A percentile compares a stretch with the other conserved stretches of the same genome.
These are phyloP conservation scores for Diprion similis DNA, from an alignment of 1,140 invertebrate genomes.

Conservation along the genomic window DNA sequence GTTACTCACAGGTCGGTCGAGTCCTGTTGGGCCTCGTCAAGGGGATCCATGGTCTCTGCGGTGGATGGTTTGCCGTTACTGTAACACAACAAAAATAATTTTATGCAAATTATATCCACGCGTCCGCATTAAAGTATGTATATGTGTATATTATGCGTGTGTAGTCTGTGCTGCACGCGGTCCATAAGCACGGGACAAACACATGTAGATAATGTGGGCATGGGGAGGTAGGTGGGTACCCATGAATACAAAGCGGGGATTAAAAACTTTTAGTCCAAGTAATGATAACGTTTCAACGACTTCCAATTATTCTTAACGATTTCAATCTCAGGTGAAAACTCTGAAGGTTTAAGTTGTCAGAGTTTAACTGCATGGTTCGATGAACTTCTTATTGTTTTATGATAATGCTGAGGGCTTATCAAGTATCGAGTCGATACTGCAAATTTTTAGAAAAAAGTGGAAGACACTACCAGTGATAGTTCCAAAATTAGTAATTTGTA, in stretches of 20 bases:
- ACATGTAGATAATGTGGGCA: background rate
- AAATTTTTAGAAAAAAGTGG: too few species aligned
- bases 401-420: too few species aligned
- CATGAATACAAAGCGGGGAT: conserved; percentile 1
- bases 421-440: too few species aligned
- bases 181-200: too few species aligned
- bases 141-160: background rate
- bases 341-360: background rate
- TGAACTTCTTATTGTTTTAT: background rate
- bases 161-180: too few species aligned
- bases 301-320: background rate
- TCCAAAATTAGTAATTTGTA: too few species aligned
- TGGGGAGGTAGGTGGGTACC: background rate
- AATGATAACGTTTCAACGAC: background rate
- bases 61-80: conserved; percentile 89
- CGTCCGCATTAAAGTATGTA: background rate
- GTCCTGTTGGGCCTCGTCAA: conserved; percentile 84
- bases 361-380: background rate
- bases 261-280: background rate
- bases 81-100: conserved; percentile 65
- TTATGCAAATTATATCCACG: background rate
- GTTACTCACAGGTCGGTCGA: conserved; percentile 84
- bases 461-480: too few species aligned
- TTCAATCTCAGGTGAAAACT: background rate
- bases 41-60: conserved; percentile 92